phyloP scores from a whole-genome alignment of 2,113 vertebrate species.

The Morone saxatilis region DNA sequence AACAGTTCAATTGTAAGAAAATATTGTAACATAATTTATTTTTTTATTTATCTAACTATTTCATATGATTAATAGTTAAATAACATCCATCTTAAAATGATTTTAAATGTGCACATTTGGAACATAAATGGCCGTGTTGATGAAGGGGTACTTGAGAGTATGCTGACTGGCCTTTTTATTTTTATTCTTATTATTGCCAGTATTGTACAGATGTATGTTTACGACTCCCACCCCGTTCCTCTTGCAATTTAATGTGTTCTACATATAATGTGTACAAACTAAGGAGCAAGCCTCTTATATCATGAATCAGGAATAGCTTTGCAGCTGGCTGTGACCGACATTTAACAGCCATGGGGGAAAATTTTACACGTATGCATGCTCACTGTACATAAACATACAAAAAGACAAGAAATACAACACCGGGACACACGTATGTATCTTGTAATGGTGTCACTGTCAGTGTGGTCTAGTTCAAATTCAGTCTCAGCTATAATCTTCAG shows the following conservation, averaged over 20 bases:
- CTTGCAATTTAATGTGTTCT: neutral
- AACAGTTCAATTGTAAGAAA: no score
- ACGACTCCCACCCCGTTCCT: neutral
- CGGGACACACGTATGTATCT: neutral
- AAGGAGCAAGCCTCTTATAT: neutral
- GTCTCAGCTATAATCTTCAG: neutral
- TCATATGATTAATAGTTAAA: no score
- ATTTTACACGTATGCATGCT: conserved; percentile 1
- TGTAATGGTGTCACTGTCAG: neutral
- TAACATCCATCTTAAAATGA: no score
- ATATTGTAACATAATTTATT: no score
- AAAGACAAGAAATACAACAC: conserved; percentile 24
- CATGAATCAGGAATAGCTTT: conserved; percentile 39
- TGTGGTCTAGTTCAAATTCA: neutral
- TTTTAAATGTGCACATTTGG: no score
- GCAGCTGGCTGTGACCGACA: conserved; percentile 38
- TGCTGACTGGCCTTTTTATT: no score
- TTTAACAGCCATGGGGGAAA: conserved; percentile 22
- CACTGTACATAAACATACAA: conserved; percentile 36
- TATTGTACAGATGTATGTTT: conserved; percentile 1
- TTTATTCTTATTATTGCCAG: neutral
- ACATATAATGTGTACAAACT: conserved; percentile 17
- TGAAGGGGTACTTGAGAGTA: neutral
- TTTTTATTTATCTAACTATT: no score
- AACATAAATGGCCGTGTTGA: neutral